Percentiles rank a stretch among this genome's conserved stretches.
phyloP scores from a whole-genome alignment of 35 echinoderm and acorn worm species.

The Apostichopus japonicus region DNA sequence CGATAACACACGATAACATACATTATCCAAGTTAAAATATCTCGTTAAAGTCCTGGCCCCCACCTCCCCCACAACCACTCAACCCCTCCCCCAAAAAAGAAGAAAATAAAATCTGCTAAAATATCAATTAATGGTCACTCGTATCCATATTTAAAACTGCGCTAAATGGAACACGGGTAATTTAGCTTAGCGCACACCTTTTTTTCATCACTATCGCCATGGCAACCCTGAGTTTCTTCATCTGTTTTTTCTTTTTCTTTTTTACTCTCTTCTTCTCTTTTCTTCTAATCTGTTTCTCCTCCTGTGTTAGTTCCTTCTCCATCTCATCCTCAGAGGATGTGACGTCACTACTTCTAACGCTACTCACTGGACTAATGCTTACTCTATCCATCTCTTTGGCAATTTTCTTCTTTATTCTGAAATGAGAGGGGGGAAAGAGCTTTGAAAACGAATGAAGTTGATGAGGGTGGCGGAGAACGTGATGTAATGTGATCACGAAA shows the following conservation, averaged over 20 bases:
- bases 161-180: too few species aligned
- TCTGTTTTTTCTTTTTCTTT: constrained; percentile 59
- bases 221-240: constrained; percentile 64
- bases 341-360: constrained; percentile 84
- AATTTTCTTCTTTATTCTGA: constrained; percentile 74
- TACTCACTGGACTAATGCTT: constrained; percentile 71
- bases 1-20: too few species aligned
- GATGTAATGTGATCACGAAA: too few species aligned
- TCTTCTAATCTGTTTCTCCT: constrained; percentile 49
- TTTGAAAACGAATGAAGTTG: too few species aligned
- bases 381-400: constrained; percentile 63
- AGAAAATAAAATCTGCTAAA: too few species aligned
- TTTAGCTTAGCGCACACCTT: constrained; percentile 15
- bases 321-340: constrained; percentile 33
- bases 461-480: too few species aligned
- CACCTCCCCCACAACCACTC: too few species aligned
- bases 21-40: too few species aligned
- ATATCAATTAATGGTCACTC: too few species aligned
- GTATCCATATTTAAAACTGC: too few species aligned
- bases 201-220: constrained; percentile 72
- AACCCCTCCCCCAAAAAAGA: too few species aligned
- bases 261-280: constrained; percentile 61
- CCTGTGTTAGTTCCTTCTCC: not conserved
- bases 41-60: too few species aligned
- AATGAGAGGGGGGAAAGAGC: not conserved